Conservation (phyloP, 2,797 vertebrate genomes). For the Petrocephalus sullivani region DNA sequence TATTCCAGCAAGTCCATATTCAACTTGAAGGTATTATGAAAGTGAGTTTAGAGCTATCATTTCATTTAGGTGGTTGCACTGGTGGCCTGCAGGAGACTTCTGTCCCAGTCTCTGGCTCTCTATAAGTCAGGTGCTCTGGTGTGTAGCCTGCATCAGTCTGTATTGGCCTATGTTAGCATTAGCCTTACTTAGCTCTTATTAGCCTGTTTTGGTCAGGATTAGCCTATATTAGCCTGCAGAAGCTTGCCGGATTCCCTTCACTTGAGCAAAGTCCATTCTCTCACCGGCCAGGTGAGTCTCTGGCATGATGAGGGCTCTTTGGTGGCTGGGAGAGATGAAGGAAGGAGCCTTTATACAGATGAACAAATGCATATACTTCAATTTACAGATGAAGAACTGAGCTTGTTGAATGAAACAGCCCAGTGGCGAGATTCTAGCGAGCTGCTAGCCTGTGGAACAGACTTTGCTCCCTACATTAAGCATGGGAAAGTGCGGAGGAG, state of each 20-base stretch:
- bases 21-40: background rate
- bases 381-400: constrained; percentile 24
- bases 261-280: constrained; percentile 10
- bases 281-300: background rate
- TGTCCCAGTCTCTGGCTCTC: background rate
- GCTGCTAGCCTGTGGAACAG: constrained; percentile 15
- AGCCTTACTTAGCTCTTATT: background rate
- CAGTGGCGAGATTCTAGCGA: constrained; percentile 21
- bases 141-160: background rate
- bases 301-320: background rate
- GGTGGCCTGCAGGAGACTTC: background rate
- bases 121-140: background rate
- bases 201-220: background rate
- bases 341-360: constrained; percentile 3
- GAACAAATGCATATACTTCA: constrained; percentile 24
- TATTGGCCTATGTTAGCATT: background rate
- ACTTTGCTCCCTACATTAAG: constrained; percentile 24
- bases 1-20: background rate
- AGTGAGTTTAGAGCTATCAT: background rate
- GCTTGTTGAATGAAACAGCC: constrained; percentile 24
- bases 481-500: constrained; percentile 5
- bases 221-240: background rate
- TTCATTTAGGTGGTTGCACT: background rate
- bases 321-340: background rate
- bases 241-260: background rate